These are phyloP conservation scores for Mungos mungo DNA, from an alignment of 2,113 vertebrate species.

Conservation along the genomic window DNA sequence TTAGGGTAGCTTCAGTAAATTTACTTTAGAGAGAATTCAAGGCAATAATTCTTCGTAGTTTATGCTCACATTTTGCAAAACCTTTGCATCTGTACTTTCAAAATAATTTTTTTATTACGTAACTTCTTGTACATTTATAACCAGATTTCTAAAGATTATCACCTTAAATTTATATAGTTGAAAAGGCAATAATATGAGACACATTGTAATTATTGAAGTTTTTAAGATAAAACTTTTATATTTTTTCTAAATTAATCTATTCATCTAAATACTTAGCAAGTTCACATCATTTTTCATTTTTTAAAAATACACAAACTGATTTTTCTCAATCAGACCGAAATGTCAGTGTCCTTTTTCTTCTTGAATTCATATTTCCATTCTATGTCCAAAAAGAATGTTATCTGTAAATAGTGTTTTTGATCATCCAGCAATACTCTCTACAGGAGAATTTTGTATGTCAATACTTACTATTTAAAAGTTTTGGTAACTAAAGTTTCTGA, in stretches of 20 bases:
- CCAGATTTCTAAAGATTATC: background rate
- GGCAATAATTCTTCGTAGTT: background rate
- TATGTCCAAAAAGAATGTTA: background rate
- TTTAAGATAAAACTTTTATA: background rate
- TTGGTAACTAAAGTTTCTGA: background rate
- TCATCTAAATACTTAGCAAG: background rate
- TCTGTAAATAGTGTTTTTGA: background rate
- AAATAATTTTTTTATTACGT: background rate
- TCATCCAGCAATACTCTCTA: background rate
- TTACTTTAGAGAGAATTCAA: background rate
- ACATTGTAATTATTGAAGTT: background rate
- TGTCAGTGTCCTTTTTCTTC: background rate
- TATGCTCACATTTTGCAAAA: background rate
- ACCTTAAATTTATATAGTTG: background rate
- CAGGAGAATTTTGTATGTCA: background rate
- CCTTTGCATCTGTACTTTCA: background rate
- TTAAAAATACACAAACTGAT: background rate
- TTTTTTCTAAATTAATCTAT: background rate
- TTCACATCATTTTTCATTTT: background rate
- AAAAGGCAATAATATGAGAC: background rate
- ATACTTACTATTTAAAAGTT: background rate
- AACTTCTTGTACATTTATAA: background rate
- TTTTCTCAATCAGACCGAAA: slow-evolving; percentile 16
- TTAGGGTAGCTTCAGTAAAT: background rate
- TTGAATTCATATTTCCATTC: background rate